Evolutionary conservation across 2,113 vertebrate genomes (phyloP).

Genomic region (Phodopus roborovskii): DNA sequence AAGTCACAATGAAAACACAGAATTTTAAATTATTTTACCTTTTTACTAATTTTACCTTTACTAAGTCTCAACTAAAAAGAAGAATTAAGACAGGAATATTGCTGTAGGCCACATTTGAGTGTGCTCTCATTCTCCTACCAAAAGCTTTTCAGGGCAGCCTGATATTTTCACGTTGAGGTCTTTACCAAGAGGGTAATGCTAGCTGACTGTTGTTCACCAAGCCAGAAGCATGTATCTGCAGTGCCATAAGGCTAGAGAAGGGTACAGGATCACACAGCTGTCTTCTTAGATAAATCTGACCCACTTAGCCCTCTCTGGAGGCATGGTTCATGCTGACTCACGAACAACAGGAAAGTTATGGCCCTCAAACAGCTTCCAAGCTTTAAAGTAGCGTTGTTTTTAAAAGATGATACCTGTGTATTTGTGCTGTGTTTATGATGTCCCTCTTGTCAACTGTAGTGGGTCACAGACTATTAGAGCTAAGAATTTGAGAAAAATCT

Average conservation of each 20-base stretch:
- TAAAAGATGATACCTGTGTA: slow-evolving; percentile 39
- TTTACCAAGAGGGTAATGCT: slow-evolving; percentile 42
- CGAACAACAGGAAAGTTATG: slow-evolving; percentile 62
- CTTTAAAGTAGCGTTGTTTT: slow-evolving; percentile 56
- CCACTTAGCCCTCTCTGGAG: slow-evolving; percentile 68
- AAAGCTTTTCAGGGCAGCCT: slow-evolving; percentile 14
- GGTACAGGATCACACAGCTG: slow-evolving; percentile 76
- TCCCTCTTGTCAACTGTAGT: background rate
- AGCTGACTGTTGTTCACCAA: slow-evolving; percentile 52
- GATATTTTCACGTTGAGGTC: slow-evolving; percentile 22
- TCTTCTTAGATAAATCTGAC: slow-evolving; percentile 82
- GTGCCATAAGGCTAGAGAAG: slow-evolving; percentile 42
- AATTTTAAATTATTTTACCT: slow-evolving; percentile 40
- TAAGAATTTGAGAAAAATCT: background rate
- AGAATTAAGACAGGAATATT: background rate
- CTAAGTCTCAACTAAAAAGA: background rate
- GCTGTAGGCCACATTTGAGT: background rate
- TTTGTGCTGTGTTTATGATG: background rate
- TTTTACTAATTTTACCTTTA: slow-evolving; percentile 53
- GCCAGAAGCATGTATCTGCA: slow-evolving; percentile 60
- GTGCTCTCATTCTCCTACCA: background rate
- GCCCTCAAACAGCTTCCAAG: slow-evolving; percentile 60
- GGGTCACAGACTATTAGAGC: background rate
- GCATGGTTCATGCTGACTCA: slow-evolving; percentile 78
- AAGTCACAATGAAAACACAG: slow-evolving; percentile 30